Base-by-base conservation (phyloP, 2,797 vertebrate species). In the Pangasius djambal region DNA sequence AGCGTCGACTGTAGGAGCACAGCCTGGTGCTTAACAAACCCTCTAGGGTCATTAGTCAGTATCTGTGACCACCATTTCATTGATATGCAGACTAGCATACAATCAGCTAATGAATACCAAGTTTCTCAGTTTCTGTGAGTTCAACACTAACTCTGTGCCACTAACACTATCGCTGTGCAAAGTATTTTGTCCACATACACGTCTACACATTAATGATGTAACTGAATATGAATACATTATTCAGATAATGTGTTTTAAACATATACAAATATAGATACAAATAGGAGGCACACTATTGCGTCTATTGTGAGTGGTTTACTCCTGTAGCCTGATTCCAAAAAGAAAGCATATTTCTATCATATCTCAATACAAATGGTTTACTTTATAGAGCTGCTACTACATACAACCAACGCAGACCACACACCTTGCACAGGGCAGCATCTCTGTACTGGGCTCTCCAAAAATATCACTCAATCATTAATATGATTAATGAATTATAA, bases 1-100 rank as follows among this genome's bases (percentile, higher is more conserved):
- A 90, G 85, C 86, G n/a, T 74, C 87, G 70, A 61, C 67, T 84
- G 84, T 57, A 81, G 37, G 78, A 86, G 85, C 87, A 88, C 88
- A 89, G 78, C 37, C 78, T 89, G 88, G 69, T 86, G 82, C 86
- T 89, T 90, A 90, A 89, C 82, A 89, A 91, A 87, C 77, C 88
- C 89, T 81, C 77, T 6, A 88, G 85, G 88, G 89, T 89, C 86
- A 90, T 90, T 90, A 88, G n/a, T 85, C 61, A 57, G 74, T 81
- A 59, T 87, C 81, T 90, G 86, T 65, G 65, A 87, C 52, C 86
- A 90, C 65, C 5, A 34, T 86, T 86, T 85, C 63, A 87, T 90
- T 86, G 75, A 82, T 82, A 85, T 90, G 86, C 74, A 67, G 83
- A 69, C 89, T 74, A 88, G 86, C 83, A 82, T 61, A 65, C 86